A percentile compares a stretch with the other conserved stretches of the same genome.
Conservation (phyloP, 2,797 vertebrate genomes). For the Paedocypris micromegethes region DNA sequence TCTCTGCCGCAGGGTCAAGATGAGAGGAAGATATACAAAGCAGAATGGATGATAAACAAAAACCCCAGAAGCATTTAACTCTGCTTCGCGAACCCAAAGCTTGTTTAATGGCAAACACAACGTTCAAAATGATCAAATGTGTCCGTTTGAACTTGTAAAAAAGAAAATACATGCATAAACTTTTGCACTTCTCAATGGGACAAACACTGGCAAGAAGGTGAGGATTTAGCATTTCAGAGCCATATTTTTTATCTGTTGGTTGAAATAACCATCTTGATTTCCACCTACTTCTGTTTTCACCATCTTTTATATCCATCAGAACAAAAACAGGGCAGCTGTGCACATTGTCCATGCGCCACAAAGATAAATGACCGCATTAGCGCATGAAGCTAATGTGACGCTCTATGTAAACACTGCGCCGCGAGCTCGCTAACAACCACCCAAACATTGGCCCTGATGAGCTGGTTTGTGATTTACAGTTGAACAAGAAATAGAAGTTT, state of each 20-base stretch:
- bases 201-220: too few relatives aligned
- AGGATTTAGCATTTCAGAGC: too few relatives aligned
- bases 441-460: neutral
- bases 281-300: neutral
- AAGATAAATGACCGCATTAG: conserved; percentile 35
- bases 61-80: neutral
- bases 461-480: neutral
- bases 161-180: too few relatives aligned
- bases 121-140: neutral
- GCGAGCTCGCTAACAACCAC: neutral
- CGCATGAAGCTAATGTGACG: neutral
- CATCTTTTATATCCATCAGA: neutral
- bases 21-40: conserved; percentile 48
- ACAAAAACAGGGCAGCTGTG: conserved; percentile 1
- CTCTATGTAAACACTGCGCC: neutral
- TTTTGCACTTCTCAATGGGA: too few relatives aligned
- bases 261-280: too few relatives aligned
- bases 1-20: conserved; percentile 49
- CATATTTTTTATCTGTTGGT: too few relatives aligned
- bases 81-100: neutral
- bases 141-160: too few relatives aligned
- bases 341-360: conserved; percentile 12
- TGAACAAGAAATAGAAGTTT: neutral
- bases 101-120: too few relatives aligned
- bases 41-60: conserved; percentile 35